phyloP scores from a whole-genome alignment of 2,797 vertebrate species.

The Propithecus deckenii region DNA sequence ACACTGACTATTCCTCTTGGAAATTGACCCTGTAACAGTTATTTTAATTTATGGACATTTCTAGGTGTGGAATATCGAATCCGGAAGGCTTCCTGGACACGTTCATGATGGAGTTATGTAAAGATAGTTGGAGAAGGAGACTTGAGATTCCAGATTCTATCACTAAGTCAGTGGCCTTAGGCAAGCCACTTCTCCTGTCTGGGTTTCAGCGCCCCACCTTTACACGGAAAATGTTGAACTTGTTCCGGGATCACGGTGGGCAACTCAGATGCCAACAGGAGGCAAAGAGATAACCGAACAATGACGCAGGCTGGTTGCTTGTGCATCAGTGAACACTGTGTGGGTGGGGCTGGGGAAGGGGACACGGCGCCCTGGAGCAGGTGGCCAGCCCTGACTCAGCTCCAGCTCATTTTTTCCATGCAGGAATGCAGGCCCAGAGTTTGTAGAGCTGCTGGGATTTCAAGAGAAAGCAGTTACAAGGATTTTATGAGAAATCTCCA shows the following conservation, averaged over 20 bases:
- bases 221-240: background rate
- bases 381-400: background rate
- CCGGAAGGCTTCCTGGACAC: background rate
- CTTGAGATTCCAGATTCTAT: background rate
- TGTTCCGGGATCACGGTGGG: background rate
- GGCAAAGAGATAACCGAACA: background rate
- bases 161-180: background rate
- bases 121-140: background rate
- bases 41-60: background rate
- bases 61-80: background rate
- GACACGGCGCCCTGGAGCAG: rapidly evolving
- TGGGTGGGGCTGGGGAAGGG: background rate
- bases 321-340: rapidly evolving
- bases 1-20: background rate
- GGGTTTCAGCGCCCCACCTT: background rate
- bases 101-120: background rate
- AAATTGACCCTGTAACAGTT: background rate
- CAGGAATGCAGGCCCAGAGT: background rate
- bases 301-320: background rate
- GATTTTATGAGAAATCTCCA: background rate
- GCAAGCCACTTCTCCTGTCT: background rate
- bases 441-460: background rate
- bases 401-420: background rate
- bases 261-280: background rate
- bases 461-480: background rate